These are phyloP conservation scores for Anoplophora glabripennis DNA, from an alignment of 1,140 invertebrate genomes.

Conservation along the genomic window DNA sequence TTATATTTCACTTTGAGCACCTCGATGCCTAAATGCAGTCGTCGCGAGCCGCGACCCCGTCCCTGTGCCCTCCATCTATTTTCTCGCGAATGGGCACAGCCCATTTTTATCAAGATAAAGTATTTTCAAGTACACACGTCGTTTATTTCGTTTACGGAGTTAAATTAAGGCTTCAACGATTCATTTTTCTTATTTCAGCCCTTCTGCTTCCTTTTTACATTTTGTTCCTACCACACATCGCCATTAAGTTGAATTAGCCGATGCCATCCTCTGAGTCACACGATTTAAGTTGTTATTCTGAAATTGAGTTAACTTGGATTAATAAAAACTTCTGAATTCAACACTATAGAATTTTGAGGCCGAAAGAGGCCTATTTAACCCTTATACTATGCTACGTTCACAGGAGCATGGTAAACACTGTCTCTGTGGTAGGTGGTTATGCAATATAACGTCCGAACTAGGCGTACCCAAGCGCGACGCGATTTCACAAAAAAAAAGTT, in stretches of 20 bases:
- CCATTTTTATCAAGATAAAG: not conserved
- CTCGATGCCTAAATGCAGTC: constrained; percentile 41
- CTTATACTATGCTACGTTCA: constrained; percentile 35
- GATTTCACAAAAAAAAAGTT: constrained; percentile 5
- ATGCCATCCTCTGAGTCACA: too few relatives aligned
- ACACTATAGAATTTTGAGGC: too few relatives aligned
- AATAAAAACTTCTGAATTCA: too few relatives aligned
- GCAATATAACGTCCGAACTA: constrained; percentile 41
- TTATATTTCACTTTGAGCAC: constrained; percentile 38
- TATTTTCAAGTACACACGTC: too few relatives aligned
- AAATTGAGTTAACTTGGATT: too few relatives aligned
- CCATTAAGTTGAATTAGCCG: too few relatives aligned
- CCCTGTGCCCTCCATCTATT: constrained; percentile 30
- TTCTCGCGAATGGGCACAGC: constrained; percentile 22
- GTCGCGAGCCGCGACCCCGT: constrained; percentile 30
- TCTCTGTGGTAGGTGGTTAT: constrained; percentile 10
- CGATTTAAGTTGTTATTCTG: too few relatives aligned
- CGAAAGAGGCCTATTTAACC: not conserved
- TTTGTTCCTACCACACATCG: too few relatives aligned
- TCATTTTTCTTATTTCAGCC: too few relatives aligned
- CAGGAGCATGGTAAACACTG: constrained; percentile 43
- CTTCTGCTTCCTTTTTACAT: too few relatives aligned
- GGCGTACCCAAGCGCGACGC: constrained; percentile 40
- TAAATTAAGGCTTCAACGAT: too few relatives aligned
- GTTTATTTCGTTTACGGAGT: too few relatives aligned